Evolutionary conservation across 2,888 invertebrate genomes (phyloP).

Genomic region (Phengaris alcon): DNA sequence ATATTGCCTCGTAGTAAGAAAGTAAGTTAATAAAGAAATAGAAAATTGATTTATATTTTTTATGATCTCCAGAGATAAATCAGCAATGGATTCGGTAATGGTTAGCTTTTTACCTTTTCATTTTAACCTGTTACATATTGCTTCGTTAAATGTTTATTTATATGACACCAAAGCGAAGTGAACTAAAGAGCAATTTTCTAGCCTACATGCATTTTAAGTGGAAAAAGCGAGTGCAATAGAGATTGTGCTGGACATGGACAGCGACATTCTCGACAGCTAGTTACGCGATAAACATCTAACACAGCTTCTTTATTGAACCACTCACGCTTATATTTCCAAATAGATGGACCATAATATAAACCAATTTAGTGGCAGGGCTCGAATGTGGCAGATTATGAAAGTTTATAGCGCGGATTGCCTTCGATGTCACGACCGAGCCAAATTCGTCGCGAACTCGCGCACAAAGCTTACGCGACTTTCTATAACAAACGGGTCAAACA

Average conservation of each 20-base stretch:
- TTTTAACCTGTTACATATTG: neutral
- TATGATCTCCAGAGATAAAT: too few relatives aligned
- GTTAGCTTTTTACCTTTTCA: neutral
- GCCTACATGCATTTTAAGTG: conserved; percentile 46
- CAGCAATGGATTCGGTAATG: neutral
- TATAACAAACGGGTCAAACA: conserved; percentile 36
- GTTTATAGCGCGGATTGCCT: conserved; percentile 55
- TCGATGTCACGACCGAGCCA: conserved; percentile 51
- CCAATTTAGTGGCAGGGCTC: conserved; percentile 54
- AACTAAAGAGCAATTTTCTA: conserved; percentile 32
- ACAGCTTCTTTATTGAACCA: conserved; percentile 65
- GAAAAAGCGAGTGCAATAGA: conserved; percentile 48
- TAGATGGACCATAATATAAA: conserved; percentile 59
- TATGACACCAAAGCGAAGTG: neutral
- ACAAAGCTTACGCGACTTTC: conserved; percentile 36
- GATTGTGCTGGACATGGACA: conserved; percentile 48
- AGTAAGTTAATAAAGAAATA: neutral
- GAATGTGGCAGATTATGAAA: conserved; percentile 45
- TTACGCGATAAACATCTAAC: conserved; percentile 66
- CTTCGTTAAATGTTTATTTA: conserved; percentile 1
- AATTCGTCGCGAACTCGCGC: conserved; percentile 49
- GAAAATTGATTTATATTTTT: too few relatives aligned
- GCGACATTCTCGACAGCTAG: conserved; percentile 59
- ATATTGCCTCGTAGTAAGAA: neutral
- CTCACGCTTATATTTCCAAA: conserved; percentile 55